Conservation (phyloP, 2,113 vertebrate genomes). For the Poecile atricapillus region DNA sequence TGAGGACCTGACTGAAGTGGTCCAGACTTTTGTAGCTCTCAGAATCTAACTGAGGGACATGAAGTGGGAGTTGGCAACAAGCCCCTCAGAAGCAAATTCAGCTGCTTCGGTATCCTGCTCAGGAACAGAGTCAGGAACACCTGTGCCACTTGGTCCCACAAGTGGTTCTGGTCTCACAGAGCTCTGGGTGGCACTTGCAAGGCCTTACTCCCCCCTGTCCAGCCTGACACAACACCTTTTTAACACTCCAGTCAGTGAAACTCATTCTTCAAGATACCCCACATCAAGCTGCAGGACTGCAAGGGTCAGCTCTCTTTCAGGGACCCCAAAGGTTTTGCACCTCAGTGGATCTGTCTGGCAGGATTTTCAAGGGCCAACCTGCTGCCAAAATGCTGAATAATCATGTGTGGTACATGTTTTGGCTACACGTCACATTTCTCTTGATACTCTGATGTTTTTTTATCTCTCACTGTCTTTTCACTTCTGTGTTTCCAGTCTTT, state of each 20-base stretch:
- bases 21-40: background rate
- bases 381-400: background rate
- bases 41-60: background rate
- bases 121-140: background rate
- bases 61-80: background rate
- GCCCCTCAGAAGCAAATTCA: background rate
- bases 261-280: background rate
- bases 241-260: background rate
- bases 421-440: background rate
- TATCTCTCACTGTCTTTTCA: background rate
- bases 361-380: background rate
- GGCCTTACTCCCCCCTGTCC: background rate
- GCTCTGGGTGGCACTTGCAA: background rate
- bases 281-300: rapidly evolving
- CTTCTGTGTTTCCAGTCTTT: background rate
- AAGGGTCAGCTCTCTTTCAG: background rate
- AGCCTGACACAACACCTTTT: background rate
- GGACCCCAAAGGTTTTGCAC: background rate
- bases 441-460: background rate
- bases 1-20: background rate
- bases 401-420: background rate
- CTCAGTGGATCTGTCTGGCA: rapidly evolving
- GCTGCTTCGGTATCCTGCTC: background rate
- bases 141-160: rapidly evolving
- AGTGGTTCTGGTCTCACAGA: background rate